Conservation (phyloP, 2,888 invertebrate species). For the Galerucella calmariensis region DNA sequence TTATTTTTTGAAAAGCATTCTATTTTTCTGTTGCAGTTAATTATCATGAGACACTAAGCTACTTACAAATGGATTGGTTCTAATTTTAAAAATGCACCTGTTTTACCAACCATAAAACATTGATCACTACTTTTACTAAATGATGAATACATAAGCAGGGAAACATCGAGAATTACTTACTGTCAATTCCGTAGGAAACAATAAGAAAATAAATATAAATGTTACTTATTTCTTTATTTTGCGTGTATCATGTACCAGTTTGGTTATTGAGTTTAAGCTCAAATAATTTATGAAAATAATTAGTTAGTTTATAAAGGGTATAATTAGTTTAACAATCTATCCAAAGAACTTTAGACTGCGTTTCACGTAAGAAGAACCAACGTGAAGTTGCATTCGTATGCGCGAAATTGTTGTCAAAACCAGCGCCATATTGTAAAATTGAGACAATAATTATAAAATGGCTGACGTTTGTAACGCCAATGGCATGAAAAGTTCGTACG, state of each 20-base stretch:
- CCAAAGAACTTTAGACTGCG: no score
- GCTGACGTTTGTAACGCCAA: no score
- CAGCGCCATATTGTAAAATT: no score
- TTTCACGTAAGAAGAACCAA: no score
- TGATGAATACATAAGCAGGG: slow-evolving; percentile 3
- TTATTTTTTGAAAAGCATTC: not conserved
- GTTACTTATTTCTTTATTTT: slow-evolving; percentile 2
- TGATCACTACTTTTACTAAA: slow-evolving; percentile 4
- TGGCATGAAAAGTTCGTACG: no score
- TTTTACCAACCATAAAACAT: slow-evolving; percentile 6
- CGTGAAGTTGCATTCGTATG: no score
- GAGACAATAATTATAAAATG: no score
- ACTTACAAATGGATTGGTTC: slow-evolving; percentile 20
- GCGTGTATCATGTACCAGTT: slow-evolving; percentile 6
- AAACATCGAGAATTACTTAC: slow-evolving; percentile 7
- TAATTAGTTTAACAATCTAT: no score
- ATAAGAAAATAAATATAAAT: slow-evolving; percentile 11
- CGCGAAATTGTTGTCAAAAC: no score
- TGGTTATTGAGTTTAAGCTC: not conserved
- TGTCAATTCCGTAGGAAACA: slow-evolving; percentile 10
- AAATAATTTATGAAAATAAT: no score
- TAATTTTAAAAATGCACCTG: slow-evolving; percentile 3
- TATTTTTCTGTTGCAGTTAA: not conserved
- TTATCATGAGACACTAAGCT: not conserved
- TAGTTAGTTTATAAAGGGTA: no score